These are phyloP conservation scores for Peromyscus maniculatus DNA, from an alignment of 2,113 vertebrate genomes.

Conservation along the genomic window DNA sequence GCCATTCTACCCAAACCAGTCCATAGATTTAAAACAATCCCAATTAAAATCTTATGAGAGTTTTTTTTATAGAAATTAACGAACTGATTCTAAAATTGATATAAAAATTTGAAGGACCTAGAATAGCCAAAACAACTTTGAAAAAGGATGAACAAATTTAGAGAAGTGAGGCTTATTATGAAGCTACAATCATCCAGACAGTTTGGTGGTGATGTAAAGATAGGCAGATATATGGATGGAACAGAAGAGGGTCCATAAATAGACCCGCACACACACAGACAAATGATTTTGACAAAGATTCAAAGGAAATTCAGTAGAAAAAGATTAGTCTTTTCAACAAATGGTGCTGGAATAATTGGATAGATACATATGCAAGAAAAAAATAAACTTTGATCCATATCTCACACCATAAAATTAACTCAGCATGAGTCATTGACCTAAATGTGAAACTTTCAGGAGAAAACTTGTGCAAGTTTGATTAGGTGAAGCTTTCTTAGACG, in stretches of 20 bases:
- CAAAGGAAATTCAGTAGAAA: constrained; percentile 74
- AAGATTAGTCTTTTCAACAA: constrained; percentile 76
- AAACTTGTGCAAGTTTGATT: constrained; percentile 69
- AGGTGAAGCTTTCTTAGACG: constrained; percentile 41
- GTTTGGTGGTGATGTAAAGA: constrained; percentile 63
- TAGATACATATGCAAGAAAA: constrained; percentile 67
- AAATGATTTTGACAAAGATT: constrained; percentile 74
- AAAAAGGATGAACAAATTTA: constrained; percentile 45
- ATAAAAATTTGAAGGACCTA: constrained; percentile 60
- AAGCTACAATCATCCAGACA: constrained; percentile 58
- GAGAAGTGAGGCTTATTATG: constrained; percentile 51
- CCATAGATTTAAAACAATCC: constrained; percentile 58
- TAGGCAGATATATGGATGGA: constrained; percentile 49
- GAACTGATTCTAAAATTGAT: constrained; percentile 61
- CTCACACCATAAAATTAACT: constrained; percentile 72
- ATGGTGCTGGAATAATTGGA: constrained; percentile 73
- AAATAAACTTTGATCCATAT: constrained; percentile 72
- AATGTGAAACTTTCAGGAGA: constrained; percentile 67
- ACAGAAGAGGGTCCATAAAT: constrained; percentile 62
- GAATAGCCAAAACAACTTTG: constrained; percentile 45
- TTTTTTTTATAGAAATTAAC: constrained; percentile 65
- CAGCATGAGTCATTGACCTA: constrained; percentile 68
- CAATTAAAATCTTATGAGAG: constrained; percentile 53
- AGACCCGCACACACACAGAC: constrained; percentile 42
- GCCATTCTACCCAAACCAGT: background rate